A percentile compares a stretch with the other conserved stretches of the same genome.
Conservation (phyloP, 2,113 vertebrate genomes). For the Petroica traversi region DNA sequence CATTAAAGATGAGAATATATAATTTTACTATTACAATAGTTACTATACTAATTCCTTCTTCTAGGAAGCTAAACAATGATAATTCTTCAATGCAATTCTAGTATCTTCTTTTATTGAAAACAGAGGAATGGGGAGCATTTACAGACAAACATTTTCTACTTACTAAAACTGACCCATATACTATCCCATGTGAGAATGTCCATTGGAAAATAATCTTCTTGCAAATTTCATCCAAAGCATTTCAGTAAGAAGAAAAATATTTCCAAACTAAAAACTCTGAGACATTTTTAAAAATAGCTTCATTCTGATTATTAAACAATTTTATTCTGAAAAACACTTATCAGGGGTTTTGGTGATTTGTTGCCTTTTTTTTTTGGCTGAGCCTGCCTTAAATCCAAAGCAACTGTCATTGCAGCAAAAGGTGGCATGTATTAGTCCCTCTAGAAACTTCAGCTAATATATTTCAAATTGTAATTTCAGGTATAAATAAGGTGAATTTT, state of each 20-base stretch:
- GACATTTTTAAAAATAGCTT: neutral
- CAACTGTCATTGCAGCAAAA: neutral
- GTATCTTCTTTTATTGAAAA: neutral
- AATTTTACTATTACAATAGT: neutral
- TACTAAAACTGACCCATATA: neutral
- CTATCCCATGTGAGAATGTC: fast-evolving
- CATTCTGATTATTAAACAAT: neutral
- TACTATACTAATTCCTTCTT: neutral
- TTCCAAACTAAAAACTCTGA: neutral
- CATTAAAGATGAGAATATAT: neutral
- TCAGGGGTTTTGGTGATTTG: neutral
- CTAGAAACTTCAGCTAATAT: neutral
- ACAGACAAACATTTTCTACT: neutral
- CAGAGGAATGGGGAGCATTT: neutral
- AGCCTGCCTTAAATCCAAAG: neutral
- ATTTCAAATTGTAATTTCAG: neutral
- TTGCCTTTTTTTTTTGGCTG: neutral
- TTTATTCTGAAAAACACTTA: neutral
- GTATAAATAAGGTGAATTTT: neutral
- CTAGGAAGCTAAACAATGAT: neutral
- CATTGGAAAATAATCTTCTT: neutral
- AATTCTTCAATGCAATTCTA: neutral
- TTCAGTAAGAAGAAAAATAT: neutral
- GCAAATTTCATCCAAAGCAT: neutral
- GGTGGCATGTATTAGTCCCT: neutral